phyloP scores from a whole-genome alignment of 2,113 vertebrate genomes.

The Sialia sialis region DNA sequence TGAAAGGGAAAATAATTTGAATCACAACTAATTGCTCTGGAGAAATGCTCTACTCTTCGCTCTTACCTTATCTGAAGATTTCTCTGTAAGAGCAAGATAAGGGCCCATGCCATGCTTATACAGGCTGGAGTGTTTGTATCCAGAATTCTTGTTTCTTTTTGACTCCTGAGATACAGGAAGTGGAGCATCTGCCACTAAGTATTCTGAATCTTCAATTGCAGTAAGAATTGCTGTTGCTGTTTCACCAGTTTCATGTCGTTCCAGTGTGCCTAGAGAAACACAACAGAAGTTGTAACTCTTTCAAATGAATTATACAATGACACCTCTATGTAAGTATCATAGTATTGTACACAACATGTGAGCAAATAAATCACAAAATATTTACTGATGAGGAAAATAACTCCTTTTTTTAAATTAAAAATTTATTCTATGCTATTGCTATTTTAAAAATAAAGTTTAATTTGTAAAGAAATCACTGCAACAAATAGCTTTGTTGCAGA shows the following conservation, averaged over 20 bases:
- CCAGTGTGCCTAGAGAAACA: conserved; percentile 69
- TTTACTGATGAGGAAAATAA: not conserved
- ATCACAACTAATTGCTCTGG: not conserved
- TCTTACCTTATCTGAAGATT: conserved; percentile 64
- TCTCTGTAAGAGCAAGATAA: conserved; percentile 19
- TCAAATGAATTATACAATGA: not conserved
- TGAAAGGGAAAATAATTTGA: not conserved
- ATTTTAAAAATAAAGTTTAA: not conserved
- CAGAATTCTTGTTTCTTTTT: conserved; percentile 18
- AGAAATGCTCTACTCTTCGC: not conserved
- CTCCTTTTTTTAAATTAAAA: not conserved
- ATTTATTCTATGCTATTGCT: not conserved
- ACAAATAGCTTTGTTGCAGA: not conserved
- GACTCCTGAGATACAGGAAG: conserved; percentile 27
- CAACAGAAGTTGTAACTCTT: not conserved
- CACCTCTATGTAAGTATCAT: not conserved
- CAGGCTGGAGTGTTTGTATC: conserved; percentile 29
- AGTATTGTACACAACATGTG: rapidly evolving
- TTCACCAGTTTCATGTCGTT: conserved; percentile 76
- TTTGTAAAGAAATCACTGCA: not conserved
- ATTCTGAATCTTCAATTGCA: conserved; percentile 63
- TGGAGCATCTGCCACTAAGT: conserved; percentile 26
- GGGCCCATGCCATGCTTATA: conserved; percentile 16
- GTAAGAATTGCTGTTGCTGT: conserved; percentile 72
- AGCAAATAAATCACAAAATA: not conserved